phyloP scores from a whole-genome alignment of 2,113 vertebrate species.

The Lanius collurio region DNA sequence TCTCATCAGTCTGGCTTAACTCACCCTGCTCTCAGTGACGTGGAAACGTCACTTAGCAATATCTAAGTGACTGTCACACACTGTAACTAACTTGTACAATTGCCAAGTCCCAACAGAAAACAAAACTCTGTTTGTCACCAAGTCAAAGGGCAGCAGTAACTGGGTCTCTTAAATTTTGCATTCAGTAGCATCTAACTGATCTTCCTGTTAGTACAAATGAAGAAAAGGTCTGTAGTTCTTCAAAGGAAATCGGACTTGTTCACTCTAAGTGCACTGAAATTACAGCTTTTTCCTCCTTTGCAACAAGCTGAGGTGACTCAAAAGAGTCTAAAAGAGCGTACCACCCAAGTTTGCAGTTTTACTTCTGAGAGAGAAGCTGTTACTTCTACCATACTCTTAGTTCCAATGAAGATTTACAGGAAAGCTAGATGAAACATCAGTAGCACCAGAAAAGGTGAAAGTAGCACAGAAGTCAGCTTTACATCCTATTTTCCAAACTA shows the following conservation, averaged over 20 bases:
- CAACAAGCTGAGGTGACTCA: background rate
- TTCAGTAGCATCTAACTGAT: background rate
- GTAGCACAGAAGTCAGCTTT: background rate
- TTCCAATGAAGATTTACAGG: background rate
- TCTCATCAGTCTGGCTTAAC: background rate
- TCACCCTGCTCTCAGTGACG: background rate
- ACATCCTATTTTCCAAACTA: background rate
- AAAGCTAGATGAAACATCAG: background rate
- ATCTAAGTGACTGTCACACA: background rate
- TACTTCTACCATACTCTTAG: background rate
- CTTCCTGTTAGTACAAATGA: background rate
- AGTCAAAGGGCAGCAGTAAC: background rate
- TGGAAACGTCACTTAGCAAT: background rate
- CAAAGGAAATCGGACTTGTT: background rate
- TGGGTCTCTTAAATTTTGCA: background rate
- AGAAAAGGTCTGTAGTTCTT: background rate
- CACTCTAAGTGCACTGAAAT: background rate
- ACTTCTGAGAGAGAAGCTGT: background rate
- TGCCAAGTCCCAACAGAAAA: background rate
- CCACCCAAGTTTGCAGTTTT: background rate
- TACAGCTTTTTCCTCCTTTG: background rate
- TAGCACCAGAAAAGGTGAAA: background rate
- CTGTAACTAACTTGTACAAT: background rate
- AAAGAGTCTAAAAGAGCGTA: no score
- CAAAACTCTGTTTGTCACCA: background rate